A percentile compares a stretch with the other conserved stretches of the same genome.
These are phyloP conservation scores for Xenentodon cancila DNA, from an alignment of 2,797 vertebrate genomes.

Conservation along the genomic window DNA sequence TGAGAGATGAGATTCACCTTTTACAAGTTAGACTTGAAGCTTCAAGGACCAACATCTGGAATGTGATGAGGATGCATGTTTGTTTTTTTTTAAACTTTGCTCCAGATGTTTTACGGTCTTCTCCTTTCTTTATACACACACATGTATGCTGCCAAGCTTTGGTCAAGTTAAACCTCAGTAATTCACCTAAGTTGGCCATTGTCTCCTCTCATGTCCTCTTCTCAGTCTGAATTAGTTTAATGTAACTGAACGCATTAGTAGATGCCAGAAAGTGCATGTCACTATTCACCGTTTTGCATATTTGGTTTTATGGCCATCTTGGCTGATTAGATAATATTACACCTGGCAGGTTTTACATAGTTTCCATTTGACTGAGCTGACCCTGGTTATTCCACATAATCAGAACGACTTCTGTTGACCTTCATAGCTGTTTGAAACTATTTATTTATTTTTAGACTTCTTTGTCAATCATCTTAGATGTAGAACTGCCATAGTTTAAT, in stretches of 20 bases:
- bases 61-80: neutral
- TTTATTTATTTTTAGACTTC: too few relatives aligned
- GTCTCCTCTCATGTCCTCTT: too few relatives aligned
- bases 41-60: neutral
- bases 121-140: neutral
- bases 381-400: too few relatives aligned
- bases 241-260: too few relatives aligned
- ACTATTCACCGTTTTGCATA: neutral
- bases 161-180: neutral
- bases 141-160: neutral
- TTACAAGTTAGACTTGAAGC: constrained; percentile 17
- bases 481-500: too few relatives aligned
- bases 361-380: too few relatives aligned
- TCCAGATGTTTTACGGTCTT: neutral
- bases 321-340: neutral
- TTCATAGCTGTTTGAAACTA: too few relatives aligned
- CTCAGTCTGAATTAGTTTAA: too few relatives aligned
- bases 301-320: neutral
- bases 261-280: too few relatives aligned
- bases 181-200: neutral
- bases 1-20: constrained; percentile 29
- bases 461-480: too few relatives aligned
- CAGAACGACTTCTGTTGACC: too few relatives aligned
- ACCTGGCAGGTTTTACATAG: neutral
- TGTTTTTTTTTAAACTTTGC: neutral